Evolutionary conservation across 2,113 vertebrate species (phyloP), one percentile per base, ranked within the genome.

Genomic region (Sakesphorus luctuosus): DNA sequence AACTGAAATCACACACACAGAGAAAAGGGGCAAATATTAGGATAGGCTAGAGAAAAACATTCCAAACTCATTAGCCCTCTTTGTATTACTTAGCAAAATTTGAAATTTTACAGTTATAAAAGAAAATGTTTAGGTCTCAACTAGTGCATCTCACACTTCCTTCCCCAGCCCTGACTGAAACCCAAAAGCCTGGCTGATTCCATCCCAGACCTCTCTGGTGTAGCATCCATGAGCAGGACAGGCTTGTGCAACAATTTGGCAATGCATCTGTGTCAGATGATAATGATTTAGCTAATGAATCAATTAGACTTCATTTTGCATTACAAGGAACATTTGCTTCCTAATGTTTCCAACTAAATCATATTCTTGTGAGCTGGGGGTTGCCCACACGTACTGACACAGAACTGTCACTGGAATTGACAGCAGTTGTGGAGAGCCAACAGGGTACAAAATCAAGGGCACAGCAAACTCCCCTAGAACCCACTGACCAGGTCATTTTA

Each of bases 1-100:
- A 98, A 99, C 99, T 99, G 97, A 89, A 98, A 98, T 83, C 61
- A 98, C 15, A 97, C 63, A 96, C 92, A 98, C 49, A 94, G 3
- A 19, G 46, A 71, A 89, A 84, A 47, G 4, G 46, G 84, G 87
- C 19, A 97, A 90, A 63, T 61, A 88, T 91, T 92, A 96, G 55
- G 49, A 59, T 40, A 80, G 83, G 75, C 26, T 55, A 49, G 8
- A 83, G 76, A 92, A 77, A 89, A 93, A 18, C 46, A 74, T 49
- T 40, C 52, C 55, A 25, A 68, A 81, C 50, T 90, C 72, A 67
- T 63, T 21, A 86, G 36, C 36, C 18, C 50, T 58, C 77, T 55
- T 84, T 61, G 26, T 94, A 59, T 47, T 58, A 86, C 43, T 47
- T 26, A 25, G 65, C 18, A 90, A 63, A 65, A 19, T 65, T 65